phyloP scores from a whole-genome alignment of 1,140 invertebrate species.

The Bombus fervidus region DNA sequence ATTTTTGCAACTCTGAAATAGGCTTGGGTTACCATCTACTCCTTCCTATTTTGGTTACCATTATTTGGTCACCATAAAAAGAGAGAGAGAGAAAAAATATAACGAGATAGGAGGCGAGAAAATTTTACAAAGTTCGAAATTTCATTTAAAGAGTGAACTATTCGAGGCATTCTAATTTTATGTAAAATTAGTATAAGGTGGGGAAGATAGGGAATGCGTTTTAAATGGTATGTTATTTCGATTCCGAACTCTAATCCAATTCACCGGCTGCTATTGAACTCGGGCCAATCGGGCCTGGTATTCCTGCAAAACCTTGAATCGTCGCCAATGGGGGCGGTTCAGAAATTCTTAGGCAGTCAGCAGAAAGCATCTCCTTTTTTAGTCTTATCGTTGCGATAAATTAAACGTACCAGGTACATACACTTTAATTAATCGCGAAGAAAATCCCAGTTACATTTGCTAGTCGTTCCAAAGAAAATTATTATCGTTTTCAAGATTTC shows the following conservation, averaged over 20 bases:
- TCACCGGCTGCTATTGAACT: slow-evolving; percentile 26
- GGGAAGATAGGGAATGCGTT: background rate
- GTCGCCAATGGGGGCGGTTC: slow-evolving; percentile 6
- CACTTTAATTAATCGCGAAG: background rate
- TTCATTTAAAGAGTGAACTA: background rate
- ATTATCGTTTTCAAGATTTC: background rate
- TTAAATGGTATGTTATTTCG: background rate
- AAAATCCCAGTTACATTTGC: too few relatives aligned
- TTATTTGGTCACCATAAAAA: too few relatives aligned
- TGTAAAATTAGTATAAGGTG: background rate
- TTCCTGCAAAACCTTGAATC: slow-evolving; percentile 31
- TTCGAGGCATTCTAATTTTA: background rate
- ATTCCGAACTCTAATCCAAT: slow-evolving; percentile 2
- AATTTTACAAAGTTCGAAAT: background rate
- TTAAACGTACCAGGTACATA: background rate
- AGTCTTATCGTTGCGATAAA: background rate
- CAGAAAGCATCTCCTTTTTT: background rate
- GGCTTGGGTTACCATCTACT: too few relatives aligned
- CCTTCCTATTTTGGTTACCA: too few relatives aligned
- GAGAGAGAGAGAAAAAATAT: too few relatives aligned
- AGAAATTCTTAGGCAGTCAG: background rate
- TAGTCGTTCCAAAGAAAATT: too few relatives aligned
- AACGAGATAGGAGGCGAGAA: too few relatives aligned
- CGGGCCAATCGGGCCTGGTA: slow-evolving; percentile 24
- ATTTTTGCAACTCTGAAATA: too few relatives aligned